Conservation (phyloP, 2,888 invertebrate genomes). For the Cryptus armator region DNA sequence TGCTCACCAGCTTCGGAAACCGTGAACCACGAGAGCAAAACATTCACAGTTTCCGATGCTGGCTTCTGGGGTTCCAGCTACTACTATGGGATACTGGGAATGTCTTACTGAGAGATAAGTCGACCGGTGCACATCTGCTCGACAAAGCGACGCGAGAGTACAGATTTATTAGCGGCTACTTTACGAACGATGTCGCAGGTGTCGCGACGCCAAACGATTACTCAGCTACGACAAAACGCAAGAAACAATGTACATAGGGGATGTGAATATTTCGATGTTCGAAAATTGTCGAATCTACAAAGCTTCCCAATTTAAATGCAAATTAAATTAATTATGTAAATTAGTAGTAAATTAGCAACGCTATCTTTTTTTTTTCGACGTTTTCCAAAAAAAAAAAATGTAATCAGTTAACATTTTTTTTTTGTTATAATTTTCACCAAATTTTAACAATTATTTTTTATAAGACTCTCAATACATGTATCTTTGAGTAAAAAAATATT, state of each 20-base stretch:
- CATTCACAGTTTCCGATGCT: constrained; percentile 61
- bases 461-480: no score
- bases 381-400: background rate
- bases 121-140: constrained; percentile 67
- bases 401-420: no score
- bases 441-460: no score
- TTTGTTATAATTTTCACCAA: no score
- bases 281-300: background rate
- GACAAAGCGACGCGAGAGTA: constrained; percentile 59
- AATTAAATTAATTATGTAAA: background rate
- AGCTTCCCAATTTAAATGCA: background rate
- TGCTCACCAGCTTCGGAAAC: constrained; percentile 56
- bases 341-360: background rate
- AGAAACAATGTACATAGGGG: background rate
- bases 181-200: constrained; percentile 59
- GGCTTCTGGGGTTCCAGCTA: constrained; percentile 46
- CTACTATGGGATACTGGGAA: constrained; percentile 20
- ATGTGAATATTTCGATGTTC: background rate
- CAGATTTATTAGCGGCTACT: constrained; percentile 71
- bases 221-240: background rate
- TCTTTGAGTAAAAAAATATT: no score
- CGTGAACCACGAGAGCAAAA: constrained; percentile 61
- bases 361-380: background rate
- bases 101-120: constrained; percentile 58
- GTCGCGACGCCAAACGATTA: constrained; percentile 31